phyloP scores from a whole-genome alignment of 2,888 invertebrate genomes.

The Cheiracanthium punctorium region DNA sequence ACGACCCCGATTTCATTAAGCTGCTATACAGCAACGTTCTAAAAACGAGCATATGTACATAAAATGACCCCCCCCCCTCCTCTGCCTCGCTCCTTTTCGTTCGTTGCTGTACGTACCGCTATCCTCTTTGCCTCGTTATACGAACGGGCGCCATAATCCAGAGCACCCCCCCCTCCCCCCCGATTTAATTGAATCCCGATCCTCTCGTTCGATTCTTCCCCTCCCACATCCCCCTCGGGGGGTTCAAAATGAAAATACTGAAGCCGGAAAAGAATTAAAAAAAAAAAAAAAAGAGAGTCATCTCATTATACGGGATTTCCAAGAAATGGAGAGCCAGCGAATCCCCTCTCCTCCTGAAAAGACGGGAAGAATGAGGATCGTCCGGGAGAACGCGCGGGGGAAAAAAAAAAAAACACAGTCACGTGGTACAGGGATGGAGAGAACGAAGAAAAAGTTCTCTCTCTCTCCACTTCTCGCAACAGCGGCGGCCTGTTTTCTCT shows the following conservation, averaged over 20 bases:
- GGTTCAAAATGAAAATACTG: not conserved
- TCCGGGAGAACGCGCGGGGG: not conserved
- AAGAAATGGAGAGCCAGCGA: slow-evolving; percentile 51
- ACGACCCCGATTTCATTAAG: not conserved
- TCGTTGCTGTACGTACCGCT: no score
- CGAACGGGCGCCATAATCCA: not conserved
- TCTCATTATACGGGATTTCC: slow-evolving; percentile 66
- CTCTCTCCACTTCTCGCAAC: slow-evolving; percentile 2
- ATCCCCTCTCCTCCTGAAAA: not conserved
- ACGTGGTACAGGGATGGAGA: not conserved
- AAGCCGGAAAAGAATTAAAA: no score
- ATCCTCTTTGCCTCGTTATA: not conserved
- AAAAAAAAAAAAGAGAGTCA: slow-evolving; percentile 36
- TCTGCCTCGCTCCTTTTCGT: no score
- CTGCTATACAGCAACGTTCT: not conserved
- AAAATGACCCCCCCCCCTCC: not conserved
- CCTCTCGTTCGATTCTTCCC: slow-evolving; percentile 30
- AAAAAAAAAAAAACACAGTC: no score
- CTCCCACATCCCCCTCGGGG: not conserved
- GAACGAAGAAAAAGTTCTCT: slow-evolving; percentile 1
- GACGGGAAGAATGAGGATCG: not conserved
- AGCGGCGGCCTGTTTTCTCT: not conserved
- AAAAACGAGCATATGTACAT: not conserved
- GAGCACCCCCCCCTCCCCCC: no score
- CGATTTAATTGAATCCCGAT: slow-evolving; percentile 47